Evolutionary conservation across 2,888 invertebrate species (phyloP), one percentile per base, ranked within the genome.

Genomic region (Drosophila subquinaria): DNA sequence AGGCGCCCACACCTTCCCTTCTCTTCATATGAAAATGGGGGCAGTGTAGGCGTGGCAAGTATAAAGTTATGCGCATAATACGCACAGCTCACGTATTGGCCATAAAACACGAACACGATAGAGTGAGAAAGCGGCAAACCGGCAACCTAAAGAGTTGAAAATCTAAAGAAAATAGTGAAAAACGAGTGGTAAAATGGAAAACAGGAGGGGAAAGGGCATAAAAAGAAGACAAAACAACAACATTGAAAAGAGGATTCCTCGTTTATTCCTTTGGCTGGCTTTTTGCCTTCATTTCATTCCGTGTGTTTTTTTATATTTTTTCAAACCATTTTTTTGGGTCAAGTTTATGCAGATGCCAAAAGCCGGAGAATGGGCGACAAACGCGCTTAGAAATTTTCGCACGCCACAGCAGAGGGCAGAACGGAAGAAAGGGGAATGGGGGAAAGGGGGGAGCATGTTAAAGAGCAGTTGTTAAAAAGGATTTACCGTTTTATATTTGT

Each of bases 381-480:
- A 74, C 76, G 82, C 85, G 82, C 81, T 84, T 73, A 69, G 85
- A 79, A 84, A 82, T 83, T 81, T 82, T 82, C 74, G 79, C 82
- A 83, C 82, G 76, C 73, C 17, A 47, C 38, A 48, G 38, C 48
- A 51, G 42, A 43, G 20, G 11, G 11, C 4, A 13, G 2, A 30
- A 5, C 30, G 2, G 51, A n/a, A n/a, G 42, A 45, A 36, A 38
- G 48, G 47, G 4, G 15, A 38, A 17, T 42, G 13, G 9, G 10
- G 45, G 17, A 17, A 17, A 17, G 17, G 20, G 45, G 62, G 13
- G 38, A 65, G 81, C 80, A 88, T 88, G 88, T 88, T 87, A 88
- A 88, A 83, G 85, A 88, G 86, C 84, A 86, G 88, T 88, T 88
- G 88, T 87, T 88, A 86, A 85, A 88, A 88, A 83, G 87, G 87